A percentile compares a stretch with the other conserved stretches of the same genome.
phyloP scores from a whole-genome alignment of 2,797 vertebrate genomes.

The Siniperca undulata region DNA sequence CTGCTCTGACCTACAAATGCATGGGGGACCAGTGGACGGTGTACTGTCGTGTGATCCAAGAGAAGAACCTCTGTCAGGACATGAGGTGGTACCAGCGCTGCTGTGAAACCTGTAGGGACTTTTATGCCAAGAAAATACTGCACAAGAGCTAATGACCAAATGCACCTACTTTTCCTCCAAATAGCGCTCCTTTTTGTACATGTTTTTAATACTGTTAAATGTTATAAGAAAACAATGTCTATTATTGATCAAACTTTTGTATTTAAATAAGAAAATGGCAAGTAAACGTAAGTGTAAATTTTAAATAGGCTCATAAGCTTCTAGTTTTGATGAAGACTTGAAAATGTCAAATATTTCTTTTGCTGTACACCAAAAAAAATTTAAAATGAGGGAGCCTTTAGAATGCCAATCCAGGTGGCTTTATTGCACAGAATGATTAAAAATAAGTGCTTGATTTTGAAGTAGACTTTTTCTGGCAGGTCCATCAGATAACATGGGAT shows the following conservation, averaged over 20 bases:
- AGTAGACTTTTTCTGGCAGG: slow-evolving; percentile 43
- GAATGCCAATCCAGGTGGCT: slow-evolving; percentile 56
- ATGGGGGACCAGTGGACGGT: slow-evolving; percentile 96
- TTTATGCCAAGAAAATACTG: slow-evolving; percentile 93
- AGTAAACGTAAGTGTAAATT: slow-evolving; percentile 57
- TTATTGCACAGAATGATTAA: slow-evolving; percentile 68
- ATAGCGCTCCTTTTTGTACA: slow-evolving; percentile 60
- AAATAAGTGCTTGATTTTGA: slow-evolving; percentile 50
- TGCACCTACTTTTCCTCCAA: slow-evolving; percentile 29
- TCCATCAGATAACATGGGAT: slow-evolving; percentile 30
- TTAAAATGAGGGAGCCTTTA: slow-evolving; percentile 55
- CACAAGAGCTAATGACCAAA: slow-evolving; percentile 85
- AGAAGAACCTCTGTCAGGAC: slow-evolving; percentile 97
- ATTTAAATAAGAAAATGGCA: slow-evolving; percentile 60
- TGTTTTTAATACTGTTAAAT: slow-evolving; percentile 66
- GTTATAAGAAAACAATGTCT: slow-evolving; percentile 45
- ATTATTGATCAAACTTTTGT: slow-evolving; percentile 57
- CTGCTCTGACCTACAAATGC: slow-evolving; percentile 96
- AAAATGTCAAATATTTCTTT: slow-evolving; percentile 75
- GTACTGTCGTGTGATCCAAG: slow-evolving; percentile 94
- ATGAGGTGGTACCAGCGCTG: slow-evolving; percentile 99
- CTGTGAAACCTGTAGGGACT: slow-evolving; percentile 97
- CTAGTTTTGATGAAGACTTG: slow-evolving; percentile 80
- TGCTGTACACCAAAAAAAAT: slow-evolving; percentile 73
- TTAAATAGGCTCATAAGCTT: slow-evolving; percentile 79